Evolutionary conservation across 2,797 vertebrate species (phyloP).

Genomic region (Acrossocheilus fasciatus): DNA sequence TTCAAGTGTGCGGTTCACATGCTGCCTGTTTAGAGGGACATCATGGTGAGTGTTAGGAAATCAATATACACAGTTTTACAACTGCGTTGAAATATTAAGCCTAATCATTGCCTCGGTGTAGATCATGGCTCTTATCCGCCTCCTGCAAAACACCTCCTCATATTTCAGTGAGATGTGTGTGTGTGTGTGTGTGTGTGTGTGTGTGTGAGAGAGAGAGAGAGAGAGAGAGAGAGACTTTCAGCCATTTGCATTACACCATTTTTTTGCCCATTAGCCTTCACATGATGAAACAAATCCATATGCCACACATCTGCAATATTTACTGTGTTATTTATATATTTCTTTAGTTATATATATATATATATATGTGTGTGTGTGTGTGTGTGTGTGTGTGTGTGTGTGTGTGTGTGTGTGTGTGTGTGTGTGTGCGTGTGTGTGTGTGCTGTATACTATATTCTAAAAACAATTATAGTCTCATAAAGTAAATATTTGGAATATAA

Average conservation of each 20-base stretch:
- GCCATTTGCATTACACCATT: neutral
- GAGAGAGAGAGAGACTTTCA: neutral
- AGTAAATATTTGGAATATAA: neutral
- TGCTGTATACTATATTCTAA: neutral
- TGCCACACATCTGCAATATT: neutral
- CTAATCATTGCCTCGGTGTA: neutral
- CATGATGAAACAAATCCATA: neutral
- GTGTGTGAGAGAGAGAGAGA: neutral
- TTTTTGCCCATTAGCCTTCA: neutral
- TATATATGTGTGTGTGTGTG: too few relatives aligned
- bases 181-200: neutral
- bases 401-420: too few relatives aligned
- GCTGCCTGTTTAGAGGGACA: neutral
- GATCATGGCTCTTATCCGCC: constrained; percentile 3
- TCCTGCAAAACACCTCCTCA: constrained; percentile 16
- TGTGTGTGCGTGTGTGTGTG: too few relatives aligned
- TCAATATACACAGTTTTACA: neutral
- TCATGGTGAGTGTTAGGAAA: neutral
- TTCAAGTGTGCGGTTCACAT: neutral
- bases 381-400: too few relatives aligned
- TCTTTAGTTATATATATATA: neutral
- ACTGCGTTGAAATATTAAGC: neutral
- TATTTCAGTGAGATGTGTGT: neutral
- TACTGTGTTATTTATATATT: neutral
- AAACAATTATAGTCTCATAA: neutral